Evolutionary conservation across 2,113 vertebrate species (phyloP), one percentile per base, ranked within the genome.

Genomic region (Eubucco bourcierii): DNA sequence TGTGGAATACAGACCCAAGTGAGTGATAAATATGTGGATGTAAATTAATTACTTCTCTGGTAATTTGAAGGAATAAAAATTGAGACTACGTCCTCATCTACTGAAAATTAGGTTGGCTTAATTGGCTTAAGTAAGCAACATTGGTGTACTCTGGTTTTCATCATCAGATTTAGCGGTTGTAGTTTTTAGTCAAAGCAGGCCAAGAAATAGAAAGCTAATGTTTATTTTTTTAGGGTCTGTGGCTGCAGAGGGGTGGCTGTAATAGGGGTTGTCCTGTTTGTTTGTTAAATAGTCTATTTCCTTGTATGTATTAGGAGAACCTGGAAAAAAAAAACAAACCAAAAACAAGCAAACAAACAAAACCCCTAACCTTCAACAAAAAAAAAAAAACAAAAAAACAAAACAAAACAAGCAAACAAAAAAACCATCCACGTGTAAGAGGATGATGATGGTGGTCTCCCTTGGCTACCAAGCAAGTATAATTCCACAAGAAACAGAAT

Each of bases 101-200:
- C 24, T 73, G 34, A 90, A 76, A 87, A 39, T 75, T 28, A 58
- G 15, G 24, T 67, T 94, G 58, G 33, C 4, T 14, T 87, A 85
- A 89, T 70, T 70, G 24, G 16, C n/a, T 89, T 33, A 67, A 84
- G 21, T 23, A 71, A 31, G 24, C 39, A 65, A 37, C 50, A 66
- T 39, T 91, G 58, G 39, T 88, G 84, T 94, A n/a, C 56, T 70
- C 34, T 52, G 39, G 34, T 88, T 95, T 87, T 90, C 12, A 33
- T 61, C 5, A 50, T 33, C 39, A 52, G 15, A 79, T 56, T 79
- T 72, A 55, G 59, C 24, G 15, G 5, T 23, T 81, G n/a, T 41
- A 79, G 16, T 6, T 88, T 88, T 90, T 73, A 78, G 58, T 71
- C 44, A 44, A 75, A 66, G 39, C 4, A 66, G 24, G 39, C 21